phyloP scores from a whole-genome alignment of 1,140 invertebrate species.

The Copidosoma floridanum region DNA sequence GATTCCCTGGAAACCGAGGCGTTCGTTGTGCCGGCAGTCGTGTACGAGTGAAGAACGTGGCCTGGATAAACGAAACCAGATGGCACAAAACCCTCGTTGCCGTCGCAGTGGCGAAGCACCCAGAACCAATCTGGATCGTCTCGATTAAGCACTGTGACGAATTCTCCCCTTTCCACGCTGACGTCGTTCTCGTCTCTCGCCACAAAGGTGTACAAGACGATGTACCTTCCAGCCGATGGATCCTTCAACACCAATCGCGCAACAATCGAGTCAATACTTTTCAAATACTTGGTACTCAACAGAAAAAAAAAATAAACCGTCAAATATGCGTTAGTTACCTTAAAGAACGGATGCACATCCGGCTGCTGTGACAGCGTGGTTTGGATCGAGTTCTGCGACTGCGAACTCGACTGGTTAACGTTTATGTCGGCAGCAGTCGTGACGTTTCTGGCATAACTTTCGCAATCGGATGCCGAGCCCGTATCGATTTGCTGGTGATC shows the following conservation, averaged over 20 bases:
- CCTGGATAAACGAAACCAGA: conserved; percentile 91
- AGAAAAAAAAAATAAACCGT: neutral
- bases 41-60: conserved; percentile 52
- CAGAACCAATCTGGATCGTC: conserved; percentile 96
- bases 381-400: conserved; percentile 62
- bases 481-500: conserved; percentile 56
- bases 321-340: conserved; percentile 56
- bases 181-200: conserved; percentile 93
- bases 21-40: conserved; percentile 45
- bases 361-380: conserved; percentile 66
- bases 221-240: conserved; percentile 79
- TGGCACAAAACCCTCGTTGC: conserved; percentile 93
- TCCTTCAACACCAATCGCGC: too few species aligned
- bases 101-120: conserved; percentile 83
- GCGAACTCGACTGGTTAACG: conserved; percentile 54
- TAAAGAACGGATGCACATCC: conserved; percentile 83
- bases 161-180: conserved; percentile 88
- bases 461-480: conserved; percentile 64
- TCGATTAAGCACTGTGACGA: conserved; percentile 90
- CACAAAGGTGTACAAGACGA: conserved; percentile 90
- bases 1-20: conserved; percentile 42
- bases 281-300: too few species aligned
- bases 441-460: conserved; percentile 62
- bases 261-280: too few species aligned
- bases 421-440: conserved; percentile 54